These are phyloP conservation scores for Gymnorhina tibicen DNA, from an alignment of 2,113 vertebrate species.

Conservation along the genomic window DNA sequence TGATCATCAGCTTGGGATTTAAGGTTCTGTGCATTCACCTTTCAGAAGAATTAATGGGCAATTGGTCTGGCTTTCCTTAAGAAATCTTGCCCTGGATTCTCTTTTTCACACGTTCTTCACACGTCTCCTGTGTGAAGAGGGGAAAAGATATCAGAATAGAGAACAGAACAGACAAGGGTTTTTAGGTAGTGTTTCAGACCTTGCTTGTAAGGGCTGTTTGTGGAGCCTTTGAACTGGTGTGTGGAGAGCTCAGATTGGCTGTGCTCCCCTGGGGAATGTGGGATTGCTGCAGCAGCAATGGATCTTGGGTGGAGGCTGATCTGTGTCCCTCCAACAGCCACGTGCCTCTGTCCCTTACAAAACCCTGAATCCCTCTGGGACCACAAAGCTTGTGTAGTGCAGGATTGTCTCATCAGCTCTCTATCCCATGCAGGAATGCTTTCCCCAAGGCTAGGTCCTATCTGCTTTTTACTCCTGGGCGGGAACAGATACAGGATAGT, in stretches of 20 bases:
- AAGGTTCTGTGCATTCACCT: neutral
- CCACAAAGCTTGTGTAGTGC: fast-evolving
- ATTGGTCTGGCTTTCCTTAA: neutral
- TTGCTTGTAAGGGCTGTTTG: neutral
- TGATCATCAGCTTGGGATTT: neutral
- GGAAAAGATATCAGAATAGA: neutral
- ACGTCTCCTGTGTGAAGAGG: fast-evolving
- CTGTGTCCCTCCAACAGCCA: neutral
- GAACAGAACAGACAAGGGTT: neutral
- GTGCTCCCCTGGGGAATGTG: neutral
- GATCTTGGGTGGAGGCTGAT: neutral
- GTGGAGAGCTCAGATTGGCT: neutral
- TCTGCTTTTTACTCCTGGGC: neutral
- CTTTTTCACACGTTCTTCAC: no score
- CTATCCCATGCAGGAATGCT: neutral
- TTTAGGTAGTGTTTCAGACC: neutral
- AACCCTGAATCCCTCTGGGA: neutral
- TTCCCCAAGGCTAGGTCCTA: neutral
- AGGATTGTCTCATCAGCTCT: neutral
- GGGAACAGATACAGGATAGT: neutral
- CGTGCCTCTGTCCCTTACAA: neutral
- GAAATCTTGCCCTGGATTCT: neutral
- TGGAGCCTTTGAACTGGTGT: neutral
- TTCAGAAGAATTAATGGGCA: neutral
- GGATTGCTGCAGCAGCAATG: neutral